Evolutionary conservation across 2,797 vertebrate genomes (phyloP), one percentile per base, ranked within the genome.

Genomic region (Vireo griseus): DNA sequence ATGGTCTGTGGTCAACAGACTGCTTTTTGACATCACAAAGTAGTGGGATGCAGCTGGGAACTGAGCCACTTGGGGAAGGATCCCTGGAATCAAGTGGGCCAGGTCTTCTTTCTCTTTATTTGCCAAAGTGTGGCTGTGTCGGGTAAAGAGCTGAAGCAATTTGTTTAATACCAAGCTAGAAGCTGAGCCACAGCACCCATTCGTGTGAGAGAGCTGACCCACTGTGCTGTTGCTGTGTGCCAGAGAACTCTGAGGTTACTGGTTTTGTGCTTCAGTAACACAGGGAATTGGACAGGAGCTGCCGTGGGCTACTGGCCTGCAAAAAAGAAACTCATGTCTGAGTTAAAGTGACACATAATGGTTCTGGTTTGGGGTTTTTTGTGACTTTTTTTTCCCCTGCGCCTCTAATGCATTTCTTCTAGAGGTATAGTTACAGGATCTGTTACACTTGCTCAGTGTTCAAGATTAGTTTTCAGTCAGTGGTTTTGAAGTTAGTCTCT

Each of bases 381-480:
- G 24, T 59, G 21, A 21, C 31, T 10, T 31, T 25, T 55, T 52
- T 51, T 58, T 22, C 39, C 87, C 69, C 50, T 58, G 18, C 37
- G 37, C 95, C 59, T 94, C 35, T 57, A 58, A 73, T 48, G 31
- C 44, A 40, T 87, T 91, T 63, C 54, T 95, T 94, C 75, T 71
- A 88, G 92, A 94, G 40, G 52, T 90, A 40, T 68, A 87, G 84
- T 94, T 91, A 66, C 57, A 89, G 79, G 90, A 91, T 85, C 52
- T 95, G 84, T 91, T 96, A 88, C 66, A 75, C n/a, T 57, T 94
- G 75, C 95, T 97, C 88, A 78, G 54, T 93, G 82, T 94, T 96
- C 94, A 96, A 96, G 97, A 96, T 95, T 92, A 52, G 52, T 96
- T 96, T 95, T 94, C 93, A 86, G 69, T 91, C 83, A 79, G 90